Conservation (phyloP, 2,888 invertebrate species). For the Callosobruchus maculatus region DNA sequence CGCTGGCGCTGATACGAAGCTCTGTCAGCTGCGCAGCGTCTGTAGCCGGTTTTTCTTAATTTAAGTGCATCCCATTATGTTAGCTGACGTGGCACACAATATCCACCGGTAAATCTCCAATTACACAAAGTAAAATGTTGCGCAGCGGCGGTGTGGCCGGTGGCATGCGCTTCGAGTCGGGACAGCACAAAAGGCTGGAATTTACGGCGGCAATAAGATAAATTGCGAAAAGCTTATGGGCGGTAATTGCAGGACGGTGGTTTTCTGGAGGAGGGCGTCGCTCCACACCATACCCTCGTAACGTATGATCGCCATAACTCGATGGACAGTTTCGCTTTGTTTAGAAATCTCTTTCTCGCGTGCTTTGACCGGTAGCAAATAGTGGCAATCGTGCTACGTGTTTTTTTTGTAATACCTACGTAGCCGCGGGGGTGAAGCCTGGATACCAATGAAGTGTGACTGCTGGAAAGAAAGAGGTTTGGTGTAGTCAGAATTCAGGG, state of each 20-base stretch:
- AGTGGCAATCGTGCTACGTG: no score
- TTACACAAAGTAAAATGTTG: constrained; percentile 21
- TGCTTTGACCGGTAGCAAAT: no score
- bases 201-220: constrained; percentile 6
- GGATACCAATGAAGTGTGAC: no score
- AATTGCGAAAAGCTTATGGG: constrained; percentile 1
- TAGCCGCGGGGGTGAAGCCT: no score
- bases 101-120: constrained; percentile 19
- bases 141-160: not conserved
- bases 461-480: no score
- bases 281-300: not conserved
- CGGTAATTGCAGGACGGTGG: not conserved
- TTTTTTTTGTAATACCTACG: no score
- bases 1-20: no score
- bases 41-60: not conserved
- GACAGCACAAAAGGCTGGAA: not conserved
- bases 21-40: not conserved
- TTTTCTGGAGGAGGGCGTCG: not conserved
- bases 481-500: no score
- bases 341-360: not conserved
- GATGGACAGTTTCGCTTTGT: not conserved
- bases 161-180: not conserved
- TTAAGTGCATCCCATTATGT: not conserved
- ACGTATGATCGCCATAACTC: not conserved
- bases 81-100: not conserved